Evolutionary conservation across 2,113 vertebrate species (phyloP), one percentile per base, ranked within the genome.

Genomic region (Catharus fuscescens): DNA sequence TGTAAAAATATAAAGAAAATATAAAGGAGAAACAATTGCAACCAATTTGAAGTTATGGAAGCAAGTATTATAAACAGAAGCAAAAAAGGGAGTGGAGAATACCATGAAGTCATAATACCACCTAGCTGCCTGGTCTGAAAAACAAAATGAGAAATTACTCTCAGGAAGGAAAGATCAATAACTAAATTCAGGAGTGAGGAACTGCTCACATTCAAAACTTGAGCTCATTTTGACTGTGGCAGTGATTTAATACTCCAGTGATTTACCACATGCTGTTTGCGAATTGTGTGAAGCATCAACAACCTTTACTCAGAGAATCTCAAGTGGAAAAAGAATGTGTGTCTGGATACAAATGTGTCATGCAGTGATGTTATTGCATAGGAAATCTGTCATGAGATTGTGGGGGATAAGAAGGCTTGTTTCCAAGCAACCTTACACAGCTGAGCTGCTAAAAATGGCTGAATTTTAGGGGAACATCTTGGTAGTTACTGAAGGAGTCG

Each of bases 401-500:
- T 93, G 88, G 83, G 88, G 93, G 90, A 70, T 80, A 91, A 74
- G 77, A 59, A 80, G 71, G 71, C 72, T 97, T 50, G 97, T 96
- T 97, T 95, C 97, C 94, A 97, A 93, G 97, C 96, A 97, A 97
- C 97, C 73, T 88, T 76, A 34, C 95, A 74, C 92, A 96, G 88
- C 93, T 92, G 86, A 97, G 74, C 85, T 91, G 71, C 91, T 95
- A 87, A 94, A 95, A 96, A 84, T 50, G 66, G 52, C 69, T 89
- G 87, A 80, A 82, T 84, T 96, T 97, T 89, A 89, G 88, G 91
- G 77, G 83, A 95, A 79, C 47, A 56, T 84, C 67, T 93, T 92
- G 67, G 72, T 48, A 89, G 67, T 47, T 57, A 71, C 28, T 69
- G 69, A 96, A 66, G 26, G 59, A 87, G 21, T 2, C 85, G 61